A percentile compares a stretch with the other conserved stretches of the same genome.
Conservation (phyloP, 2,113 vertebrate genomes). For the Cephalopterus ornatus region DNA sequence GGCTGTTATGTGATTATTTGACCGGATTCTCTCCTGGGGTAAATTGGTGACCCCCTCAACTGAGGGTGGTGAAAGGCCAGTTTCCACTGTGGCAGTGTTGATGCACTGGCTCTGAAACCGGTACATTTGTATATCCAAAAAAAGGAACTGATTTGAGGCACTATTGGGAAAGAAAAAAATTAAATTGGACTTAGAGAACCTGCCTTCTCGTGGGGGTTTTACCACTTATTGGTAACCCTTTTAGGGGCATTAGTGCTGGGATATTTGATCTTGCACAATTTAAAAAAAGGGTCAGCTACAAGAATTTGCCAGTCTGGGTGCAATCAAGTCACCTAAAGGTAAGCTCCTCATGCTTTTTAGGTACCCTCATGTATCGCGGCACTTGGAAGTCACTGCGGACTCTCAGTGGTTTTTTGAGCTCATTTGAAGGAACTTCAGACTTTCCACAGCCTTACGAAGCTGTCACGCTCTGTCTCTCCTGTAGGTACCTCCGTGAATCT, state of each 20-base stretch:
- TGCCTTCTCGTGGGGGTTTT: background rate
- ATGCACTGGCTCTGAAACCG: accelerated
- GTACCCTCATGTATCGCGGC: accelerated
- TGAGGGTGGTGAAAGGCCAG: background rate
- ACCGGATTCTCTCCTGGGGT: background rate
- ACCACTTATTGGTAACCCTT: accelerated
- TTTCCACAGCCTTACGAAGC: background rate
- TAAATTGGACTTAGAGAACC: background rate
- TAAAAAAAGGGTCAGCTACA: background rate
- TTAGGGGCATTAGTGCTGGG: background rate
- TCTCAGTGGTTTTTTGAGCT: background rate
- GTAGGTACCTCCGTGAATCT: accelerated
- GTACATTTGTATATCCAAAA: background rate
- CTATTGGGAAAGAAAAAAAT: too few relatives aligned
- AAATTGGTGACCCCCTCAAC: accelerated
- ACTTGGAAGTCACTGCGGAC: background rate
- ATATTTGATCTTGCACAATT: background rate
- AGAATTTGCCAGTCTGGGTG: background rate
- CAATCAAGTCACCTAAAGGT: background rate
- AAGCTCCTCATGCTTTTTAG: background rate
- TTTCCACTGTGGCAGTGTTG: background rate
- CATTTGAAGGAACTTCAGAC: background rate
- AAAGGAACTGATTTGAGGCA: background rate
- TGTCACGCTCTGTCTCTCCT: background rate
- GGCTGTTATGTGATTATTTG: background rate